Evolutionary conservation across 1,140 invertebrate genomes (phyloP).

Genomic region (Psilanteris sp.): DNA sequence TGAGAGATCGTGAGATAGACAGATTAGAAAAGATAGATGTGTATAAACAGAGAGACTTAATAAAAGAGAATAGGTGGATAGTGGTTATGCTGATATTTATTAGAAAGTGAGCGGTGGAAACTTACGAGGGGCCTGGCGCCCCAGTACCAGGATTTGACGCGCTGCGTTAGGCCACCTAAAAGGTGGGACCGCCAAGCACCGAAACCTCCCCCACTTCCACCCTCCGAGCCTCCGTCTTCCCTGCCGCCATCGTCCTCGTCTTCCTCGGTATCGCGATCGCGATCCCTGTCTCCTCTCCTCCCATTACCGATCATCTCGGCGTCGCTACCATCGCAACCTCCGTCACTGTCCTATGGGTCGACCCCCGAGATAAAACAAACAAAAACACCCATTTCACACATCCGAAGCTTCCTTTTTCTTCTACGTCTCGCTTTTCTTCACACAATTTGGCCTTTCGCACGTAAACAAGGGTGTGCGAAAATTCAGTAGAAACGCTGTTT

Average conservation of each 20-base stretch:
- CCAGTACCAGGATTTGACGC: conserved; percentile 97
- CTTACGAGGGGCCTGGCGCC: conserved; percentile 94
- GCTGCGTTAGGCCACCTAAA: conserved; percentile 94
- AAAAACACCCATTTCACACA: conserved; percentile 66
- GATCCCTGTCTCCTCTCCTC: conserved; percentile 87
- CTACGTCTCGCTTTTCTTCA: conserved; percentile 32
- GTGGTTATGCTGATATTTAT: conserved; percentile 46
- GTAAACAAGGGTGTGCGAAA: conserved; percentile 2
- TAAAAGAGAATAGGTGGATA: conserved; percentile 40
- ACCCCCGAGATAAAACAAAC: conserved; percentile 65
- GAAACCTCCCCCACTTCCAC: conserved; percentile 88
- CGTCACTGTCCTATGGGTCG: conserved; percentile 76
- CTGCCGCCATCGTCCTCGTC: conserved; percentile 78
- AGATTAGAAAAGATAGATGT: conserved; percentile 46
- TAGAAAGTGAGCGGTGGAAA: conserved; percentile 75
- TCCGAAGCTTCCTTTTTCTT: conserved; percentile 57
- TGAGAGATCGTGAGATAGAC: conserved; percentile 34
- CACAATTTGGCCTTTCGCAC: neutral
- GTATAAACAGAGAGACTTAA: conserved; percentile 48
- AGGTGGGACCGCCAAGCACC: conserved; percentile 91
- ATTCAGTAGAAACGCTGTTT: conserved; percentile 8
- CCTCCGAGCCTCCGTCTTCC: conserved; percentile 78
- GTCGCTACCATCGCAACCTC: conserved; percentile 79
- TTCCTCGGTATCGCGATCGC: conserved; percentile 78
- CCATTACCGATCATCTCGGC: conserved; percentile 80